Base-by-base conservation (phyloP, 2,888 invertebrate genomes). In the Cosmia trapezina region DNA sequence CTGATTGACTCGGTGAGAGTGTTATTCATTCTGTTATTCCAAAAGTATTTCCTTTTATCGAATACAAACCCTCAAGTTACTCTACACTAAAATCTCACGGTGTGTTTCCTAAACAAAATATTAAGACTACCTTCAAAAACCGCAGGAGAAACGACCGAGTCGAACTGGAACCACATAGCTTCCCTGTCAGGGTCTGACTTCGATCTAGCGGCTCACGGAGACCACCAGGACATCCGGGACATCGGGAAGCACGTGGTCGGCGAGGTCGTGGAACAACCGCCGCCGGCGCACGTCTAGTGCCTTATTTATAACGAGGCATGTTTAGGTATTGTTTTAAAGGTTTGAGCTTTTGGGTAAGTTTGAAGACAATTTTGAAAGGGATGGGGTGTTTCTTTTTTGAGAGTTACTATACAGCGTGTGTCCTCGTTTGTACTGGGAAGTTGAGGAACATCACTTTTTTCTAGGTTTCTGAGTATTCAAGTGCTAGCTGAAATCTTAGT, bases 101-200 rank as follows among this genome's bases (percentile, higher is more conserved):
- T 17, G 8, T 53, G 9, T 47, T 62, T 61, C 4, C 4, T 0
- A 17, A n/a, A 49, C 17, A 64, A 62, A 62, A 67, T 37, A 69
- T n/a, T 77, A 75, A 81, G 14, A 78, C 59, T 11, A 22, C 14
- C 12, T 74, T 73, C 8, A 65, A 57, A 76, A 51, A 56, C 6
- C 53, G 53, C 78, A 92, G 93, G 90, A 81, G 91, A 93, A 22
- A 78, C 86, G 14, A 88, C 89, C 2, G 94, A 93, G 68, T 87
- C 93, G 0, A 92, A 93, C 68, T 97, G 96, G 96, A 96, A 96
- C 88, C 95, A 96, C 81, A 93, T 96, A 57, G 95, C 94, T 33
- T 97, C 97, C 7, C 90, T 97, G 47, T 97, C 97, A 0, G 97
- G 96, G 67, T 97, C 97, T 1, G 97, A 97, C 85, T 97, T 97